Conservation (phyloP, 2,797 vertebrate species). For the Odontamblyopus lacepedii region DNA sequence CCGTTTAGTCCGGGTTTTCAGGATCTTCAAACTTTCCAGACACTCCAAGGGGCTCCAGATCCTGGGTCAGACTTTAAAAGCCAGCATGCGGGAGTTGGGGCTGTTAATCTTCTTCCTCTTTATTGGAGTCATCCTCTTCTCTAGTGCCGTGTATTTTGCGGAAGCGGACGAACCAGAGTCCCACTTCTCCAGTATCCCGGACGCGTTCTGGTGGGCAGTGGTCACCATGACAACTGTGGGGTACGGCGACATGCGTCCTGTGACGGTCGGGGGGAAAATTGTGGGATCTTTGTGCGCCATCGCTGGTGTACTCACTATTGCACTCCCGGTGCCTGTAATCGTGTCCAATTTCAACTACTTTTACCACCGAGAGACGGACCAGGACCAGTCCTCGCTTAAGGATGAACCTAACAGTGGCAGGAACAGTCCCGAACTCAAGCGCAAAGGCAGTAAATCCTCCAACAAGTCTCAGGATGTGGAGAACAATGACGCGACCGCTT, state of each 20-base stretch:
- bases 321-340: constrained; percentile 93
- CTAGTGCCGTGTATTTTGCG: constrained; percentile 93
- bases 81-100: constrained; percentile 94
- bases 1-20: constrained; percentile 92
- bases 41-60: constrained; percentile 98
- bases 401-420: constrained; percentile 79
- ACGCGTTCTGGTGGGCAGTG: constrained; percentile 98
- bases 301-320: constrained; percentile 93
- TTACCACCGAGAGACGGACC: constrained; percentile 95
- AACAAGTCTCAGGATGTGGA: constrained; percentile 81
- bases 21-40: constrained; percentile 94
- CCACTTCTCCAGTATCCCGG: constrained; percentile 95
- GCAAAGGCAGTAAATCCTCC: constrained; percentile 79
- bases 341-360: constrained; percentile 99
- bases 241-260: constrained; percentile 94
- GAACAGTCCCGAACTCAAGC: constrained; percentile 74
- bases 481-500: constrained; percentile 69
- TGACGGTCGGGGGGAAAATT: constrained; percentile 94
- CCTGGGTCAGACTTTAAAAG: constrained; percentile 92
- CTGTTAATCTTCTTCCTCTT: constrained; percentile 98
- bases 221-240: constrained; percentile 98
- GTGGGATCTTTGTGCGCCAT: constrained; percentile 96
- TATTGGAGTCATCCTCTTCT: constrained; percentile 96
- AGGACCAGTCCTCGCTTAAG: constrained; percentile 86
- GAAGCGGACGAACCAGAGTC: constrained; percentile 92